Evolutionary conservation across 2,888 invertebrate genomes (phyloP), one percentile per base, ranked within the genome.

Genomic region (Torymus auratus): DNA sequence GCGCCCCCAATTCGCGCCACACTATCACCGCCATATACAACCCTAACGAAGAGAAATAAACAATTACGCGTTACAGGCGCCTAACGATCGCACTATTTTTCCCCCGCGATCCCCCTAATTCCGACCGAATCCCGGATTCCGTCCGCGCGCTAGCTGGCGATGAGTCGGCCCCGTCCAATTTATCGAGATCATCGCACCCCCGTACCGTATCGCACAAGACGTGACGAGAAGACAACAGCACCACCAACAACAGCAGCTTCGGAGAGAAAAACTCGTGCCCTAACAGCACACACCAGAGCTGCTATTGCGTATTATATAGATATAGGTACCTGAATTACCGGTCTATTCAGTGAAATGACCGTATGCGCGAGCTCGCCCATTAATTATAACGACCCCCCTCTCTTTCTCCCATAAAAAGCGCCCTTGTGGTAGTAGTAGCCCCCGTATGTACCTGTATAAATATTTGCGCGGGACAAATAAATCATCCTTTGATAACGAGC

Each of bases 261-360:
- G 20, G 20, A 20, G 20, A 20, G 20, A 20, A 20, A 20, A 20
- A 20, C 20, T 20, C 20, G 1, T 20, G 20, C 20, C 20, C 20
- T 20, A 20, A 20, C 20, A 2, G 20, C 20, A 20, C 20, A 20
- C 20, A 20, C 20, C 20, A 20, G 20, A 20, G 2, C 20, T 20
- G 20, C 20, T 20, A 20, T 20, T 2, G 20, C 2, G 20, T 20
- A 20, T 20, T n/a, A n/a, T n/a, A n/a, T n/a, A n/a, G n/a, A 20
- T 20, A 20, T 20, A 20, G 20, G 20, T 69, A 86, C 87, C 87
- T 87, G 87, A 89, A 89, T 90, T 89, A 90, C 88, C 58, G 87
- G 82, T 81, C 87, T 86, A 90, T 90, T 90, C 89, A 89, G 74
- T 81, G 69, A 84, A 86, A 85, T 85, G 86, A 86, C 85, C 84